Conservation (phyloP, 2,113 vertebrate genomes). For the Cercopithecus mona region DNA sequence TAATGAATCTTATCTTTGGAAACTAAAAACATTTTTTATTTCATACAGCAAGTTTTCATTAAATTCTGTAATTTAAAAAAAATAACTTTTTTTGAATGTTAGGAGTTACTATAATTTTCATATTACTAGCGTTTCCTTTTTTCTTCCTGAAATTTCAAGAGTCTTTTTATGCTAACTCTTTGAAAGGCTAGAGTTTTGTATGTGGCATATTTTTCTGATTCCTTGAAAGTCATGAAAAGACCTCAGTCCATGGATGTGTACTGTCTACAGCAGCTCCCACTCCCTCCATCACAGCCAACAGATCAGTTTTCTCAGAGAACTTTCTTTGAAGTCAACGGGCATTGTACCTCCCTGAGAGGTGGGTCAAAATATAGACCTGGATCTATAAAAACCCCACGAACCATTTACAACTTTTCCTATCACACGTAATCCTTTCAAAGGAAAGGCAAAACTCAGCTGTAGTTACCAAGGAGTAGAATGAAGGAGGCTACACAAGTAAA, state of each 20-base stretch:
- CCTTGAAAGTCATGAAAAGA: background rate
- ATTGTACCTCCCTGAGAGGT: background rate
- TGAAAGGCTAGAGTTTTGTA: background rate
- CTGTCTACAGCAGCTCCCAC: background rate
- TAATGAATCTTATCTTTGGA: background rate
- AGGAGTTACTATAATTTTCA: background rate
- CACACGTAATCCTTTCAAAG: background rate
- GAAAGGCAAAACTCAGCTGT: background rate
- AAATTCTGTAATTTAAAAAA: background rate
- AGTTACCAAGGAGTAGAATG: background rate
- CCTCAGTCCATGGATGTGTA: fast-evolving
- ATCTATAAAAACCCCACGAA: background rate
- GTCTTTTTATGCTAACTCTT: background rate
- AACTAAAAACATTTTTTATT: background rate
- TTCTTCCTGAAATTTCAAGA: background rate
- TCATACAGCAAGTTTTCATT: background rate
- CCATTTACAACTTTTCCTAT: background rate
- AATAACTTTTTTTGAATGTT: background rate
- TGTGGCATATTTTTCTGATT: background rate
- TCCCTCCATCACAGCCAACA: too few species aligned
- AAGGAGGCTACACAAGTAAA: background rate
- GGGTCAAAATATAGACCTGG: background rate
- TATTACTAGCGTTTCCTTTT: background rate
- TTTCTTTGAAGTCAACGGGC: background rate
- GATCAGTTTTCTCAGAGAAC: background rate